These are phyloP conservation scores for Yponomeuta sedellus DNA, from an alignment of 2,888 invertebrate species.

Conservation along the genomic window DNA sequence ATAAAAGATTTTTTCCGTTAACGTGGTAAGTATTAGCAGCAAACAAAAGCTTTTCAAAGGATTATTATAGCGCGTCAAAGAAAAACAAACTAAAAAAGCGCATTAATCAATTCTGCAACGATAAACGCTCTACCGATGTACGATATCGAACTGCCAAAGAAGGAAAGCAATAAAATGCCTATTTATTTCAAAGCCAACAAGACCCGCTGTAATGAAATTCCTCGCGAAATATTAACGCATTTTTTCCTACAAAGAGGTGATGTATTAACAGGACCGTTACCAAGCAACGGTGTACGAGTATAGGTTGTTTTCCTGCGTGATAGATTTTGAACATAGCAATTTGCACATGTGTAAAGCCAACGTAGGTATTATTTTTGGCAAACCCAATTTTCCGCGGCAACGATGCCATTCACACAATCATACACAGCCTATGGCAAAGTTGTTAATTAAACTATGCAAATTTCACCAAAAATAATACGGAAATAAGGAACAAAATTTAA, in stretches of 20 bases:
- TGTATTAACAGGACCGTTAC: slow-evolving; percentile 42
- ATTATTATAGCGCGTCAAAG: neutral
- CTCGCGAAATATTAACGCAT: slow-evolving; percentile 68
- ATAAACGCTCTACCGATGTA: slow-evolving; percentile 19
- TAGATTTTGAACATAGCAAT: neutral
- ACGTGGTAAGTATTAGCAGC: neutral
- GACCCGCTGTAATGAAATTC: slow-evolving; percentile 69
- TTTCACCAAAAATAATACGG: neutral
- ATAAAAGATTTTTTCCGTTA: slow-evolving; percentile 14
- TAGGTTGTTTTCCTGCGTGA: neutral
- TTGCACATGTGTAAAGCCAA: too few relatives aligned
- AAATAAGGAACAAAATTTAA: neutral
- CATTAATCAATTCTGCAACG: slow-evolving; percentile 14
- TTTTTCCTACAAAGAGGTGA: slow-evolving; percentile 64
- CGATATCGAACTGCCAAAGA: slow-evolving; percentile 51
- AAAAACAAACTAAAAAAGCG: slow-evolving; percentile 6
- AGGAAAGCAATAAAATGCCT: slow-evolving; percentile 69
- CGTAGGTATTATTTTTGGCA: neutral
- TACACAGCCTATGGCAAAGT: neutral
- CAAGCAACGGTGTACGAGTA: slow-evolving; percentile 1
- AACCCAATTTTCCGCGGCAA: neutral
- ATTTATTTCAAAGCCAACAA: slow-evolving; percentile 70
- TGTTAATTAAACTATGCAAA: slow-evolving; percentile 2
- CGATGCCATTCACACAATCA: neutral
- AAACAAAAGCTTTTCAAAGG: neutral